Conservation (phyloP, 2,888 invertebrate genomes). For the Xylophagus ater region DNA sequence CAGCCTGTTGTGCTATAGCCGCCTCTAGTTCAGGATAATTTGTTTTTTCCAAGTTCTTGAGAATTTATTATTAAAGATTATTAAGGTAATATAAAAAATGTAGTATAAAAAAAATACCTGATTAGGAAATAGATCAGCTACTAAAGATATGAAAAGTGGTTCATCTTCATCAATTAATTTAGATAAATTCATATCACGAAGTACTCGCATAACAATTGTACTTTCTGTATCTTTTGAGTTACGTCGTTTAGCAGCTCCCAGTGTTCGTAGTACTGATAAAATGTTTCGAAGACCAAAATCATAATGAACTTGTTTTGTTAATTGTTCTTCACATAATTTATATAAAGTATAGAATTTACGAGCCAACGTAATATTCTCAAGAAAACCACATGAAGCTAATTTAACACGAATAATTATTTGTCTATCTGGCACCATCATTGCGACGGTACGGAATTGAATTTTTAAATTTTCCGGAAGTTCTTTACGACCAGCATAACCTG, state of each 20-base stretch:
- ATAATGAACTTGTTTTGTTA: conserved; percentile 96
- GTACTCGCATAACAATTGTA: conserved; percentile 91
- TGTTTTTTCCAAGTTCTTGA: conserved; percentile 71
- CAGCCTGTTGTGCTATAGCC: conserved; percentile 75
- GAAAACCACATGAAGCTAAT: conserved; percentile 88
- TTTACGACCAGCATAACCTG: conserved; percentile 92
- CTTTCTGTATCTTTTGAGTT: conserved; percentile 89
- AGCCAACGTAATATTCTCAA: conserved; percentile 89
- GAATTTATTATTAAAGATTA: too few relatives aligned
- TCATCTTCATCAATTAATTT: conserved; percentile 96
- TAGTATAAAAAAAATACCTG: too few relatives aligned
- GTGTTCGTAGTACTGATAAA: conserved; percentile 80
- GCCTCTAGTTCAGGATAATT: conserved; percentile 79
- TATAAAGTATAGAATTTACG: conserved; percentile 94
- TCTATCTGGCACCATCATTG: conserved; percentile 98
- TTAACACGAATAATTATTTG: conserved; percentile 96
- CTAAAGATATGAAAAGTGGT: conserved; percentile 90
- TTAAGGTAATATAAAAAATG: too few relatives aligned
- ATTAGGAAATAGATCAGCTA: conserved; percentile 92
- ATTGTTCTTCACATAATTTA: conserved; percentile 92
- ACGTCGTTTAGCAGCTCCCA: conserved; percentile 84
- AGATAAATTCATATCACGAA: conserved; percentile 96
- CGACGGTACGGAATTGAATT: conserved; percentile 94
- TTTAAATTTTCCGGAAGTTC: conserved; percentile 94
- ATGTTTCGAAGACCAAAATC: conserved; percentile 95